Evolutionary conservation across 2,888 invertebrate genomes (phyloP), one percentile per base, ranked within the genome.

Genomic region (Drosophila siamana): DNA sequence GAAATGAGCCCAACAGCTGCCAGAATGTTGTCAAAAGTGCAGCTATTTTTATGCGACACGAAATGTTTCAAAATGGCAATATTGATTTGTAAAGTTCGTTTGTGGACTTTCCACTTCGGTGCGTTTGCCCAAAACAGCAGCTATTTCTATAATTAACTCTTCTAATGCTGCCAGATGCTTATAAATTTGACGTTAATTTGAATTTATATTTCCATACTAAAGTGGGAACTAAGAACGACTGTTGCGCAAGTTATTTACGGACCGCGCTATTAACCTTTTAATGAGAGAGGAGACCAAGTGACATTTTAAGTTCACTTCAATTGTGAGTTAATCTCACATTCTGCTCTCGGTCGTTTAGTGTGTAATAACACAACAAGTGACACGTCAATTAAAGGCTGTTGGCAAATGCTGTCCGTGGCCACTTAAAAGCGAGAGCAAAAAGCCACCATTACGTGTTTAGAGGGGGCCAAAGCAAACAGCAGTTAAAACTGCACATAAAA

Each of bases 401-500:
- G 64, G 54, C 80, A 68, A 62, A 67, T 64, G 51, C 54, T 46
- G 80, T 40, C n/a, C 33, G 46, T 60, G 63, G 46, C 28, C 61
- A 61, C 52, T 61, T 48, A 11, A 46, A 50, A 26, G 43, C 47
- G n/a, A 57, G 54, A 52, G 61, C 47, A 66, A 61, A 61, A 57
- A 50, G n/a, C 46, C 54, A 43, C 33, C 70, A 63, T 69, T 65
- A 69, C 59, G 54, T 44, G 59, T 44, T 48, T 54, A 38, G 36
- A 16, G 50, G 69, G 66, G 66, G 50, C 75, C 69, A 69, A 78
- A 74, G 67, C 69, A 83, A 80, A 82, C 55, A 69, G 63, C 55
- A 67, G 56, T 69, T 62, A 71, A 80, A 78, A 69, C 51, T 76
- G 70, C 68, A 54, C 80, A 80, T 73, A 67, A 78, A 73, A 72